A percentile compares a stretch with the other conserved stretches of the same genome.
Conservation (phyloP, 2,888 invertebrate species). For the Amblyjoppa fuscipennis region DNA sequence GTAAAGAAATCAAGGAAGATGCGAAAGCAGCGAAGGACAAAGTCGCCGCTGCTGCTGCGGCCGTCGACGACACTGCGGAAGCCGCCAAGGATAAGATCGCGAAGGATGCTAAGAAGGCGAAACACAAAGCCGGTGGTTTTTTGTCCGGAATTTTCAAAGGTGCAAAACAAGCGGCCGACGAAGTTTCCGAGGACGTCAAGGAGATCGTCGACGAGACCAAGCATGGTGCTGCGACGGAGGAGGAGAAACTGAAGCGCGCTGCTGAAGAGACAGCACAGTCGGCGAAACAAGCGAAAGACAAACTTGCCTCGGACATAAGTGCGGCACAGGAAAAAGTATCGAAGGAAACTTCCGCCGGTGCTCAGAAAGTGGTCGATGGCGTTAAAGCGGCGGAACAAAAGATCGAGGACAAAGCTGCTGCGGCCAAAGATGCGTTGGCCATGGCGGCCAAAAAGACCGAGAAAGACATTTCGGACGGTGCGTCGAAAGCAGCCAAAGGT, state of each 20-base stretch:
- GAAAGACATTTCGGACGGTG: constrained; percentile 79
- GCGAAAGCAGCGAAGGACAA: constrained; percentile 53
- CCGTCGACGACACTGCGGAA: constrained; percentile 57
- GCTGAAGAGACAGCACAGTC: constrained; percentile 39
- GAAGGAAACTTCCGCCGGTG: constrained; percentile 41
- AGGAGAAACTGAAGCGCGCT: constrained; percentile 50
- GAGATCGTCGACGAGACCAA: constrained; percentile 76
- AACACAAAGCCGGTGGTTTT: constrained; percentile 64
- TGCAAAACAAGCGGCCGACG: constrained; percentile 75
- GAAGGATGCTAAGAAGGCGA: constrained; percentile 58
- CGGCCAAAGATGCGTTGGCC: constrained; percentile 46
- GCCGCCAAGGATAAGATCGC: constrained; percentile 62
- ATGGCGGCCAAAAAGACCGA: constrained; percentile 86
- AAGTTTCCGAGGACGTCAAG: constrained; percentile 71
- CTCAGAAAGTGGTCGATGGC: constrained; percentile 81
- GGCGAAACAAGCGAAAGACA: constrained; percentile 75
- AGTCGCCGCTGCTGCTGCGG: constrained; percentile 68
- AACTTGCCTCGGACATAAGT: constrained; percentile 36
- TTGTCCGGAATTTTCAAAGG: constrained; percentile 77
- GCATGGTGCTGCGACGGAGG: constrained; percentile 72
- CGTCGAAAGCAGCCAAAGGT: constrained; percentile 79
- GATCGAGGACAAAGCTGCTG: constrained; percentile 79
- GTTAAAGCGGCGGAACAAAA: constrained; percentile 86
- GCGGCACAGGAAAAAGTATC: constrained; percentile 67
- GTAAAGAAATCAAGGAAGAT: constrained; percentile 52